Evolutionary conservation across 2,797 vertebrate species (phyloP).

Genomic region (Lophius americanus): DNA sequence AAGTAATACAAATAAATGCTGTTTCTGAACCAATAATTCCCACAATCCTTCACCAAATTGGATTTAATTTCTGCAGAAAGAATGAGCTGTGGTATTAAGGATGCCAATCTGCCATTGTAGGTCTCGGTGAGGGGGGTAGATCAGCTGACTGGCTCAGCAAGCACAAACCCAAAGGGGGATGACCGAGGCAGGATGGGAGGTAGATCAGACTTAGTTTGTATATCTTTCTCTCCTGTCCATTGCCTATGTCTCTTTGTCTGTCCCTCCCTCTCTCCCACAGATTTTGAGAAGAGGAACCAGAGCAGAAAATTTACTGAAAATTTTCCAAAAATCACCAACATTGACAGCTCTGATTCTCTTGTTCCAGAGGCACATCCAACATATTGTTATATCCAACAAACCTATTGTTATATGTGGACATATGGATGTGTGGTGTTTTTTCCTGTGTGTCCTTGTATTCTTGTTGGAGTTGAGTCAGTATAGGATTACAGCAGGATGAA

Average conservation of each 20-base stretch:
- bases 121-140: slow-evolving; percentile 57
- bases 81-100: slow-evolving; percentile 67
- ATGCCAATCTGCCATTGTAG: slow-evolving; percentile 73
- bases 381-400: slow-evolving; percentile 16
- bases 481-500: slow-evolving; percentile 75
- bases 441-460: slow-evolving; percentile 32
- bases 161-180: slow-evolving; percentile 52
- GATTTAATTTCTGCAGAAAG: slow-evolving; percentile 73
- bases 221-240: slow-evolving; percentile 32
- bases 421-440: slow-evolving; percentile 19
- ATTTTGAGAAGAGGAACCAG: slow-evolving; percentile 12
- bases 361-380: slow-evolving; percentile 14
- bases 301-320: slow-evolving; percentile 22
- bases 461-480: slow-evolving; percentile 54
- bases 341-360: not conserved
- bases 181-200: slow-evolving; percentile 52
- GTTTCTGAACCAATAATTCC: slow-evolving; percentile 58
- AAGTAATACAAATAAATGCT: slow-evolving; percentile 44
- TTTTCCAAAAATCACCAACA: not conserved
- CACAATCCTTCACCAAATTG: slow-evolving; percentile 58
- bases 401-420: slow-evolving; percentile 25
- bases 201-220: slow-evolving; percentile 34
- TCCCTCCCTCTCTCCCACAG: not conserved
- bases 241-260: not conserved
- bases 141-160: slow-evolving; percentile 62